These are phyloP conservation scores for Drosophila robusta DNA, from an alignment of 2,888 invertebrate species.

Conservation along the genomic window DNA sequence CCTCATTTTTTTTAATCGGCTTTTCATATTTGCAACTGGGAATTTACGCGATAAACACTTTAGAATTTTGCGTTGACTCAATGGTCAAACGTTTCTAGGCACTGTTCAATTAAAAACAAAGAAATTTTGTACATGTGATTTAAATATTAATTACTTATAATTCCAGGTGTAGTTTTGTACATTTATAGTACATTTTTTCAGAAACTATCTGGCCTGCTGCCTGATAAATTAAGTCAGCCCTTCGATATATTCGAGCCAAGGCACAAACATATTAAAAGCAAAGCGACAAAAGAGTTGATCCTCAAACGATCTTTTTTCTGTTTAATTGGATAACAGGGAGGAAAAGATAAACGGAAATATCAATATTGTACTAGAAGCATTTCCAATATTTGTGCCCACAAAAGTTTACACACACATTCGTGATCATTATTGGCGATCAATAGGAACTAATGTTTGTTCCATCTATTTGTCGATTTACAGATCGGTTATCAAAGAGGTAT, in stretches of 20 bases:
- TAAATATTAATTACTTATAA: neutral
- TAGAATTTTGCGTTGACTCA: conserved; percentile 23
- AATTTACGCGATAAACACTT: conserved; percentile 10
- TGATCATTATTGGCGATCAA: neutral
- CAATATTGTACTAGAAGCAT: too few species aligned
- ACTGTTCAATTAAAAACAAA: neutral
- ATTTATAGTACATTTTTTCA: neutral
- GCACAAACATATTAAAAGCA: too few species aligned
- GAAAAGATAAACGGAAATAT: too few species aligned
- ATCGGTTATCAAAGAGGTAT: conserved; percentile 10
- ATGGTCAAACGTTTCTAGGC: neutral
- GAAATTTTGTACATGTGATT: conserved; percentile 20
- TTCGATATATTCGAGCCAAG: too few species aligned
- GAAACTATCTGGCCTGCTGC: conserved; percentile 26
- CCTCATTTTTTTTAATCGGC: conserved; percentile 14
- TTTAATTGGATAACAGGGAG: too few species aligned
- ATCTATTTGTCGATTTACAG: neutral
- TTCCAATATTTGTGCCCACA: neutral
- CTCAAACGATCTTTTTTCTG: too few species aligned
- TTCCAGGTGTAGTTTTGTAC: neutral
- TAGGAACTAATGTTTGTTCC: conserved; percentile 6
- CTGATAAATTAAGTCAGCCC: neutral
- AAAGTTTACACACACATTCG: too few species aligned
- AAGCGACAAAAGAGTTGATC: too few species aligned
- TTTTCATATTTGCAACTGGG: conserved; percentile 27